phyloP scores from a whole-genome alignment of 2,797 vertebrate genomes.

The Lophius americanus region DNA sequence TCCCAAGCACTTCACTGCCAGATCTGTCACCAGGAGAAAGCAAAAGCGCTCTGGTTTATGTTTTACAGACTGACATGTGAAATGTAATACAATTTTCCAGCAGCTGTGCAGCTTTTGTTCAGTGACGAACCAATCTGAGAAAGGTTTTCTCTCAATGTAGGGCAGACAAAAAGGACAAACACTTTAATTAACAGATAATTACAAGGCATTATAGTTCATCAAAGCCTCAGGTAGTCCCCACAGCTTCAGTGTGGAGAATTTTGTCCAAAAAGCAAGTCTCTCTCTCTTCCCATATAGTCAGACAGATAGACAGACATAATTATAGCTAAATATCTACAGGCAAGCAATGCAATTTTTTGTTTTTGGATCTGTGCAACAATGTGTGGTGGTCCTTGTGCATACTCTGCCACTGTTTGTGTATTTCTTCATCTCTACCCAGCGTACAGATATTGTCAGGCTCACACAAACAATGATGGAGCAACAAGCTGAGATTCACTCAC shows the following conservation, averaged over 20 bases:
- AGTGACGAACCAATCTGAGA: conserved; percentile 10
- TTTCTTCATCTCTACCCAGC: conserved; percentile 14
- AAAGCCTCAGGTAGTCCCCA: conserved; percentile 48
- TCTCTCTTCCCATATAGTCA: neutral
- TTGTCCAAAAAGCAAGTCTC: neutral
- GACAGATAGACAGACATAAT: neutral
- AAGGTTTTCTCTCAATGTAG: conserved; percentile 36
- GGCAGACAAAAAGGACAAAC: conserved; percentile 52
- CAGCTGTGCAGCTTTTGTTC: conserved; percentile 29
- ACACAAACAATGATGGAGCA: conserved; percentile 39
- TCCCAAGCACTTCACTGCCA: conserved; percentile 5
- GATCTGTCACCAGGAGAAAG: conserved; percentile 4
- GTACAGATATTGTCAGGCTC: conserved; percentile 21
- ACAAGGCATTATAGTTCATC: conserved; percentile 64
- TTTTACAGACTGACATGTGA: conserved; percentile 35
- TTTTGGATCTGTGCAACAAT: neutral
- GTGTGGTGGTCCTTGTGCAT: conserved; percentile 1
- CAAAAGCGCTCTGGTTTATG: conserved; percentile 9
- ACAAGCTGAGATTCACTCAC: conserved; percentile 28
- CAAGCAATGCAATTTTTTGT: neutral
- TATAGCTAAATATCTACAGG: neutral
- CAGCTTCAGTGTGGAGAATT: conserved; percentile 15
- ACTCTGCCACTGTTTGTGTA: conserved; percentile 20
- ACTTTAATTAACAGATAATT: conserved; percentile 69
- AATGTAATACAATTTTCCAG: conserved; percentile 35